Base-by-base conservation (phyloP, 2,888 invertebrate species). In the Athalia circularis region DNA sequence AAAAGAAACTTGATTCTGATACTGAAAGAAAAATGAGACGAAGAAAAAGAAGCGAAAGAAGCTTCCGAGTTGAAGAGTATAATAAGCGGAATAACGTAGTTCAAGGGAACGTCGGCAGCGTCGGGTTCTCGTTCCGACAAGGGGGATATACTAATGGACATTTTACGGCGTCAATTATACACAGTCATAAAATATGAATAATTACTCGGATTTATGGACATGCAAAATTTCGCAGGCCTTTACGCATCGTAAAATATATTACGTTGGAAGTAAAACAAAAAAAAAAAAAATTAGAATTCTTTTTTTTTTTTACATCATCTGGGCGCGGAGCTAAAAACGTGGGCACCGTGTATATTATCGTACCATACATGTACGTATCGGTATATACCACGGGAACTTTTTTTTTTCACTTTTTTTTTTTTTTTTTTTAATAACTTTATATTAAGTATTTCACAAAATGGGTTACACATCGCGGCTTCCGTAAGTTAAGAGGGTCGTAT, bases 161-260 rank as follows among this genome's bases (percentile, higher is more conserved):
- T 86, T 87, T 87, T 87, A 87, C 84, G 85, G 83, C 87, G 86
- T 87, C 86, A 87, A 87, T 88, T 88, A 87, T 86, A 86, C 84
- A 84, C 83, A 83, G 83, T 83, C 84, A 83, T 88, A 86, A 88
- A 88, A 87, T 85, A 85, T 87, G 87, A 88, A 86, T 87, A 87
- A 87, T 86, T 84, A 85, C 82, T 78, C 68, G 80, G 84, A 84
- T 86, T 87, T 87, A 87, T 83, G 83, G 82, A 67, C 81, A 80
- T 79, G 83, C 81, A 80, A 83, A 85, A 86, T 86, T 86, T 82
- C 82, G 68, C 77, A 79, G 80, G 79, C 79, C 78, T 80, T 76
- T 79, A 80, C 79, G 76, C 80, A 75, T 80, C 82, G 80, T 83
- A 83, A 84, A 85, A 83, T 83, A 83, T 80, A 82, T 70, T 65